These are phyloP conservation scores for Lasioglossum pauxillum DNA, from an alignment of 2,888 invertebrate species.

Conservation along the genomic window DNA sequence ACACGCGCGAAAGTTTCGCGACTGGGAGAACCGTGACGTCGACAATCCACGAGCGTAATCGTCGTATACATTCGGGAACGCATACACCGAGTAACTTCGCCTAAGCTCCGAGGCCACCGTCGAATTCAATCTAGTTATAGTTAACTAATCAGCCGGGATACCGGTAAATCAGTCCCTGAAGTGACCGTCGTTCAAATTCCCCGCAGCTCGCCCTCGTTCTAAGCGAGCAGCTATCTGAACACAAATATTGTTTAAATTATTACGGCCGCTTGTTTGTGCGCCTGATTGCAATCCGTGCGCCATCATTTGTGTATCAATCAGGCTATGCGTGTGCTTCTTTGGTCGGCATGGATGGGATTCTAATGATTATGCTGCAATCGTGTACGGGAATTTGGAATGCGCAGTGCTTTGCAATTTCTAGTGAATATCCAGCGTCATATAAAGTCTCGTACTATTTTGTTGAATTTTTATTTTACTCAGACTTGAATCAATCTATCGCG, in stretches of 20 bases:
- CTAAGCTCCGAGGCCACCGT: conserved; percentile 3
- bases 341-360: neutral
- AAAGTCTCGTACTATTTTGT: neutral
- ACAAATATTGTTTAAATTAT: conserved; percentile 19
- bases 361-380: neutral
- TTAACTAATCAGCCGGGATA: conserved; percentile 32
- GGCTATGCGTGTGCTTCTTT: neutral
- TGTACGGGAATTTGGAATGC: neutral
- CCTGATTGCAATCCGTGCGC: neutral
- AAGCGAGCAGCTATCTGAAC: neutral
- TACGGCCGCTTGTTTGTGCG: neutral
- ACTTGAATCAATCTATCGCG: neutral
- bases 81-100: conserved; percentile 11
- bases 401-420: neutral
- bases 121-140: conserved; percentile 30
- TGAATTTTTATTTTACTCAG: neutral
- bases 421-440: neutral
- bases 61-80: conserved; percentile 11
- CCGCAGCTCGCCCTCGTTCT: neutral
- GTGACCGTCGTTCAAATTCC: conserved; percentile 24
- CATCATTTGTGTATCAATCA: neutral
- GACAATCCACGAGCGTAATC: conserved; percentile 16
- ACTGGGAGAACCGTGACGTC: conserved; percentile 22
- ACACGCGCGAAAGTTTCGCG: conserved; percentile 36
- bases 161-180: conserved; percentile 29